Evolutionary conservation across 2,113 vertebrate species (phyloP).

Genomic region (Butorides virescens): DNA sequence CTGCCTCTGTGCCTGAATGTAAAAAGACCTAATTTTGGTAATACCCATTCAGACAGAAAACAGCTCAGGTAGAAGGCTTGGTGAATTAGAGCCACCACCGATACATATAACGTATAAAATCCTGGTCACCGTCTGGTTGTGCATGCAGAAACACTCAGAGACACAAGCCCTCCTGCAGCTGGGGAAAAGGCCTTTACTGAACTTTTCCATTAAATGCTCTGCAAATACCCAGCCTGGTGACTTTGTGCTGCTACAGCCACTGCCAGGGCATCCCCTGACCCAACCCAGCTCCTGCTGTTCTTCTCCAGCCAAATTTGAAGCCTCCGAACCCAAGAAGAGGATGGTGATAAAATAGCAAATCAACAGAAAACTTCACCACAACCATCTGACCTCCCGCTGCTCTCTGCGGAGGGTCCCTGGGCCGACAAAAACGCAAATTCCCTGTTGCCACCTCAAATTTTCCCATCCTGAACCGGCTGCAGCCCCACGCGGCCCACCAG

Average conservation of each 20-base stretch:
- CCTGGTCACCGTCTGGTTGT: neutral
- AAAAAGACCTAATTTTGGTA: neutral
- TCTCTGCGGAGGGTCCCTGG: neutral
- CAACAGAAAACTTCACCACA: neutral
- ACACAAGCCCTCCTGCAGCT: neutral
- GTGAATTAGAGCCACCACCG: neutral
- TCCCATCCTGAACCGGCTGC: accelerated
- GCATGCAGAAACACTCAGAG: neutral
- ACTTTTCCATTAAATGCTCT: neutral
- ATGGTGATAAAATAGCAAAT: neutral
- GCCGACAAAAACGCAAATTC: neutral
- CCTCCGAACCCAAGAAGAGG: neutral
- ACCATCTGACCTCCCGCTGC: neutral
- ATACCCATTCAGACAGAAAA: neutral
- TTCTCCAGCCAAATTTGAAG: neutral
- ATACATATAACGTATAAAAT: neutral
- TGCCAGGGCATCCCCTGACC: neutral
- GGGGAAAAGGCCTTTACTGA: neutral
- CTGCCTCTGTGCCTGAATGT: neutral
- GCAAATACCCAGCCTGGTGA: neutral
- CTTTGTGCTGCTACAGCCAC: neutral
- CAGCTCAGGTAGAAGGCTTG: neutral
- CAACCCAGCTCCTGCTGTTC: neutral
- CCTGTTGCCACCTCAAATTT: neutral
- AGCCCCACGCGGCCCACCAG: accelerated